Conservation (phyloP, 1,140 invertebrate species). For the Eufriesea mexicana region DNA sequence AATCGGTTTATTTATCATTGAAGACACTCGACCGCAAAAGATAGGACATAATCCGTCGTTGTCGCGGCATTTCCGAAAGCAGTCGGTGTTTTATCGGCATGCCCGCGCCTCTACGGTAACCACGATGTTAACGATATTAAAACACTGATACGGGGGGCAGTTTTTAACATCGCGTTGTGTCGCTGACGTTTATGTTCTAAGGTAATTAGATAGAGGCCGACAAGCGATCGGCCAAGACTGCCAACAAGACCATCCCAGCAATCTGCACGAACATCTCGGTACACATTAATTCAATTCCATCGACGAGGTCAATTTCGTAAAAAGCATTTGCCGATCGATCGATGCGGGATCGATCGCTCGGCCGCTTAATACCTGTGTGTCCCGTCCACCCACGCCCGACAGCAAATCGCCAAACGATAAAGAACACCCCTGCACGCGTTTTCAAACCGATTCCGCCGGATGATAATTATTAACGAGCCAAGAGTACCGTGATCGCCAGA, state of each 20-base stretch:
- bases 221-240: conserved; percentile 55
- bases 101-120: too few relatives aligned
- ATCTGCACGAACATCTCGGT: conserved; percentile 56
- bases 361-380: conserved; percentile 32
- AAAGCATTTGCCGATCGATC: conserved; percentile 66
- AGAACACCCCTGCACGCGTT: background rate
- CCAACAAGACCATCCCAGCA: conserved; percentile 66
- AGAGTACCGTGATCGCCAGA: background rate
- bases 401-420: conserved; percentile 1
- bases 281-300: conserved; percentile 70
- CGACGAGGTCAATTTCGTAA: conserved; percentile 68
- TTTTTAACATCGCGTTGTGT: background rate
- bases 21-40: too few relatives aligned
- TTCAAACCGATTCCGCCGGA: background rate
- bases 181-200: conserved; percentile 47
- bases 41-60: background rate
- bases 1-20: background rate
- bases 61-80: background rate
- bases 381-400: conserved; percentile 2
- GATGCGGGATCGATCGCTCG: conserved; percentile 53
- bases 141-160: background rate
- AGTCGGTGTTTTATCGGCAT: background rate
- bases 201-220: conserved; percentile 61
- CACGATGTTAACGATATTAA: conserved; percentile 5
- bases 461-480: background rate